Percentiles rank a stretch among this genome's conserved stretches.
Conservation (phyloP, 2,888 invertebrate species). For the Hydropsyche betteni region DNA sequence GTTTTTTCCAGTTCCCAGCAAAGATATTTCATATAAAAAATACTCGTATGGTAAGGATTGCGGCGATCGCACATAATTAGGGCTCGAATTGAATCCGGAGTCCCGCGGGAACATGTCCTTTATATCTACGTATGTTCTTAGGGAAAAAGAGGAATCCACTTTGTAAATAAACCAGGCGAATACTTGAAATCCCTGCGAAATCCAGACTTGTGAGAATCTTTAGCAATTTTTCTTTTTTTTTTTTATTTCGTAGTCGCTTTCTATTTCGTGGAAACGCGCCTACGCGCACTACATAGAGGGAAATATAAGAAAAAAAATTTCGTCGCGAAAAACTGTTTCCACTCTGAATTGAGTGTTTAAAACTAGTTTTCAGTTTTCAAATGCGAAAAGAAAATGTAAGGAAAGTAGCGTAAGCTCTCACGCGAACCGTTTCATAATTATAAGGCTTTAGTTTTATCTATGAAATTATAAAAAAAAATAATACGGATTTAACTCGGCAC, state of each 20-base stretch:
- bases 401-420: background rate
- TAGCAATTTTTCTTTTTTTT: background rate
- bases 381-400: background rate
- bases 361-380: too few relatives aligned
- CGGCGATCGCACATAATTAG: constrained; percentile 45
- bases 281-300: too few relatives aligned
- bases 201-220: constrained; percentile 37
- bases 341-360: too few relatives aligned
- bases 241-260: too few relatives aligned
- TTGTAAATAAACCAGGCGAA: constrained; percentile 43
- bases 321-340: too few relatives aligned
- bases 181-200: constrained; percentile 31
- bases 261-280: too few relatives aligned
- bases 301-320: too few relatives aligned
- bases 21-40: too few relatives aligned
- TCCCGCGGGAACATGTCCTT: constrained; percentile 28
- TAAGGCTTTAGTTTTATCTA: constrained; percentile 46
- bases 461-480: constrained; percentile 35
- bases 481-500: constrained; percentile 14
- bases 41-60: constrained; percentile 18
- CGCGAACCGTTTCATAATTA: constrained; percentile 43
- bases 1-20: too few relatives aligned
- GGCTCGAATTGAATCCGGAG: constrained; percentile 42
- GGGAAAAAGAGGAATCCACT: constrained; percentile 41
- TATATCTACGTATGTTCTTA: too few relatives aligned